Base-by-base conservation (phyloP, 2,797 vertebrate species). In the Mus caroli region DNA sequence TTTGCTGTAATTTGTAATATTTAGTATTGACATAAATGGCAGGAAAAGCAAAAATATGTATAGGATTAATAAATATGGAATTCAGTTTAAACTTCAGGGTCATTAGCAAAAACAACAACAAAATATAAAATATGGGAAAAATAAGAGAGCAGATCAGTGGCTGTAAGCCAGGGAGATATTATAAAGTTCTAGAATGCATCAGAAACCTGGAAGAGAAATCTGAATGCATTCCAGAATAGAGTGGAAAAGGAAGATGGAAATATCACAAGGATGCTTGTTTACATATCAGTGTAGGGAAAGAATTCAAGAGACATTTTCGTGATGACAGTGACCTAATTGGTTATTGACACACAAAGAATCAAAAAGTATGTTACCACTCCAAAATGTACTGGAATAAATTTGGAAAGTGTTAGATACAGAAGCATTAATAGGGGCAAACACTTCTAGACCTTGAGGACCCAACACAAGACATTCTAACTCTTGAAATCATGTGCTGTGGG, bases 1-100 rank as follows among this genome's bases (percentile, higher is more conserved):
- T 94, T 93, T 83, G 0, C 12, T 62, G 0, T 85, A 43, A 67
- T 15, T 50, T 50, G 24, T 67, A 46, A 85, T 6, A 80, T 28
- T 78, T 91, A 83, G 46, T 64, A 73, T 56, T 67, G 75, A 31
- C 28, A 73, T 93, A 87, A 64, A 62, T 34, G 9, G 1, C 20
- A 60, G 15, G 46, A 15, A 85, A 93, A 90, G 19, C 50, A 24
- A 4, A 83, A 79, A 58, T 50, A 22, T 1, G 52, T 1, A 1
- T 56, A 90, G 52, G 20, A 92, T 50, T 90, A 7, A 50, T 80
- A 92, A 84, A 75, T 94, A 94, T 87, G 52, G 64, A 91, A 85
- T 69, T 43, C 84, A 88, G 9, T 28, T 50, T 62, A 88, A 97
- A 95, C 64, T 90, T 90, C 43, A 64, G 26, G 5, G 40, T 6